phyloP scores from a whole-genome alignment of 2,797 vertebrate genomes.

The Scyliorhinus canicula region DNA sequence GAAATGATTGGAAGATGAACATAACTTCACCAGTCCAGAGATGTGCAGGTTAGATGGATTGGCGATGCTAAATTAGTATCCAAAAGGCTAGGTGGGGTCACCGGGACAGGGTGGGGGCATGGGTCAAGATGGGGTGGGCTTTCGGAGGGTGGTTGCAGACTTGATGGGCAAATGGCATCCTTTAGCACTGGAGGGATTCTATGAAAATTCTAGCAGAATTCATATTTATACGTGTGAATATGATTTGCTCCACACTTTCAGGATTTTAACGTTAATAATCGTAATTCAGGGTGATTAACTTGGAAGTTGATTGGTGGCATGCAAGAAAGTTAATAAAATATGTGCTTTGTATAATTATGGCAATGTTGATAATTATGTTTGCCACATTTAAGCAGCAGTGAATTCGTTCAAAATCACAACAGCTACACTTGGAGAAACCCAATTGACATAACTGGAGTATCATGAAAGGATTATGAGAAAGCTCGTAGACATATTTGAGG shows the following conservation, averaged over 20 bases:
- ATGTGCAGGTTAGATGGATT: too few relatives aligned
- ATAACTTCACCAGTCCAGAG: neutral
- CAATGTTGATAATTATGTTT: neutral
- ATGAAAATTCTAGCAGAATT: neutral
- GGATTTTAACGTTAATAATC: neutral
- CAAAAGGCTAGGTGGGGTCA: too few relatives aligned
- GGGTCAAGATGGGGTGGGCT: too few relatives aligned
- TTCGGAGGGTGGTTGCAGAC: too few relatives aligned
- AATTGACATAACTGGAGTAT: neutral
- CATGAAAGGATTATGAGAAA: neutral
- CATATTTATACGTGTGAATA: too few relatives aligned
- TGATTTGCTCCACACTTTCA: neutral
- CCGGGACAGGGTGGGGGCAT: too few relatives aligned
- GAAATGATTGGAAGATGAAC: neutral
- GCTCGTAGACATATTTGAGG: neutral
- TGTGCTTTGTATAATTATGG: neutral
- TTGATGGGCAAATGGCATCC: too few relatives aligned
- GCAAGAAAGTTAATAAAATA: neutral
- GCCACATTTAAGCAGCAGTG: neutral
- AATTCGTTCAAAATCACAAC: neutral
- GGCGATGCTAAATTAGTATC: too few relatives aligned
- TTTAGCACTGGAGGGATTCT: too few relatives aligned
- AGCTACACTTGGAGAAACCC: neutral
- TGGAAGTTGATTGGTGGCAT: neutral
- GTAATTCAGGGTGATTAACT: neutral